These are phyloP conservation scores for Caenorhabditis remanei DNA, from an alignment of 1,140 invertebrate genomes.

Conservation along the genomic window DNA sequence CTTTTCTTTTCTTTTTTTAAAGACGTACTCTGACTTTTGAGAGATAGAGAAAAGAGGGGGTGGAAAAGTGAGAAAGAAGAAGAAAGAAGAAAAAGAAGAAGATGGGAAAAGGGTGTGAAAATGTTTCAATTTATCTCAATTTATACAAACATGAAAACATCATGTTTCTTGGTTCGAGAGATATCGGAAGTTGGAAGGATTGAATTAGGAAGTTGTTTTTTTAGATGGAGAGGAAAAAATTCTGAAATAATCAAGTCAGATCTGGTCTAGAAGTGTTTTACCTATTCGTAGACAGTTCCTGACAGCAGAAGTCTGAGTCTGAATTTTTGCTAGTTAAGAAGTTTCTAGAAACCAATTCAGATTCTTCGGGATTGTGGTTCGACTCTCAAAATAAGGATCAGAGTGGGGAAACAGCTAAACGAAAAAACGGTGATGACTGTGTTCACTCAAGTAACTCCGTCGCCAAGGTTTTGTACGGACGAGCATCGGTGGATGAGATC, in stretches of 20 bases:
- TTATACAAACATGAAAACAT: slow-evolving; percentile 18
- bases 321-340: too few relatives aligned
- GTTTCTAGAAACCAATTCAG: too few relatives aligned
- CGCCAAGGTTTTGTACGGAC: too few relatives aligned
- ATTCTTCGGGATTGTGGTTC: too few relatives aligned
- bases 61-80: not conserved
- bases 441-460: too few relatives aligned
- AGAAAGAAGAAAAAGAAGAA: not conserved
- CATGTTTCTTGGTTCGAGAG: not conserved
- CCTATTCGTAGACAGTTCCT: too few relatives aligned
- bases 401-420: too few relatives aligned
- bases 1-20: slow-evolving; percentile 2
- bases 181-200: not conserved
- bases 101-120: not conserved
- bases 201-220: not conserved
- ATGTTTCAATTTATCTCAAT: slow-evolving; percentile 34
- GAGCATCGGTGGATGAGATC: too few relatives aligned
- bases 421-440: too few relatives aligned
- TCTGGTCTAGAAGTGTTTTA: too few relatives aligned
- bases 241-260: not conserved
- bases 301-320: too few relatives aligned
- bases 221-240: not conserved
- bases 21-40: slow-evolving; percentile 7
- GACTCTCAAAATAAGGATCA: too few relatives aligned
- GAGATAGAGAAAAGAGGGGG: slow-evolving; percentile 13